A percentile compares a stretch with the other conserved stretches of the same genome.
Conservation (phyloP, 2,113 vertebrate species). For the Python bivittatus region DNA sequence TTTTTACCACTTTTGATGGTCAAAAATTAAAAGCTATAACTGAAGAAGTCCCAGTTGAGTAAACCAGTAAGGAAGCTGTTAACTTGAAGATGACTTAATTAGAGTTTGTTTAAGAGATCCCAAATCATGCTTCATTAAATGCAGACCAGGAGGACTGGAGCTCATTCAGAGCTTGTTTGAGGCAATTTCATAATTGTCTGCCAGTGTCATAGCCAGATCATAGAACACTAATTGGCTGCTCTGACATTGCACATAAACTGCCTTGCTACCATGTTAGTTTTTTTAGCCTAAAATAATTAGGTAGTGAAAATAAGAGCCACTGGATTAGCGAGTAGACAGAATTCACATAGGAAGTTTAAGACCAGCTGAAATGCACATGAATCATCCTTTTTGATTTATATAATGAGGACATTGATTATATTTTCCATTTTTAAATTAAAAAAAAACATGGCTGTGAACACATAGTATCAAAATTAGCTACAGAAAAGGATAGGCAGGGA, state of each 20-base stretch:
- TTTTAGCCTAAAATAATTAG: neutral
- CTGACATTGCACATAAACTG: slow-evolving; percentile 8
- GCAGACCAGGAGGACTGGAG: slow-evolving; percentile 46
- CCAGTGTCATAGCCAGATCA: slow-evolving; percentile 52
- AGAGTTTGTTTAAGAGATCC: slow-evolving; percentile 62
- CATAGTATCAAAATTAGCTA: neutral
- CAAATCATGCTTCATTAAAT: slow-evolving; percentile 55
- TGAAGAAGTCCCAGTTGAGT: slow-evolving; percentile 49
- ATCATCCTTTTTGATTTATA: neutral
- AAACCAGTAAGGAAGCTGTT: slow-evolving; percentile 58
- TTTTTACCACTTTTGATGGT: neutral
- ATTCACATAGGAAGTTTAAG: neutral
- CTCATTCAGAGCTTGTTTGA: slow-evolving; percentile 40
- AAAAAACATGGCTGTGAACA: neutral
- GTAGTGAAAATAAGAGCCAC: neutral
- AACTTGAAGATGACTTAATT: slow-evolving; percentile 59
- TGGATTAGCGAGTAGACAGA: neutral
- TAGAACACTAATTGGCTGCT: slow-evolving; percentile 38
- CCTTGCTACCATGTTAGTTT: neutral
- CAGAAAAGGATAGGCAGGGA: neutral
- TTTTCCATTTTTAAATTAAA: neutral
- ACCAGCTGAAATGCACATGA: neutral
- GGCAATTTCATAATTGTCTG: slow-evolving; percentile 65
- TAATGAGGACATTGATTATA: neutral
- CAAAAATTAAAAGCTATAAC: slow-evolving; percentile 37